phyloP scores from a whole-genome alignment of 2,888 invertebrate species.

The Enoplolaimus lenunculus region DNA sequence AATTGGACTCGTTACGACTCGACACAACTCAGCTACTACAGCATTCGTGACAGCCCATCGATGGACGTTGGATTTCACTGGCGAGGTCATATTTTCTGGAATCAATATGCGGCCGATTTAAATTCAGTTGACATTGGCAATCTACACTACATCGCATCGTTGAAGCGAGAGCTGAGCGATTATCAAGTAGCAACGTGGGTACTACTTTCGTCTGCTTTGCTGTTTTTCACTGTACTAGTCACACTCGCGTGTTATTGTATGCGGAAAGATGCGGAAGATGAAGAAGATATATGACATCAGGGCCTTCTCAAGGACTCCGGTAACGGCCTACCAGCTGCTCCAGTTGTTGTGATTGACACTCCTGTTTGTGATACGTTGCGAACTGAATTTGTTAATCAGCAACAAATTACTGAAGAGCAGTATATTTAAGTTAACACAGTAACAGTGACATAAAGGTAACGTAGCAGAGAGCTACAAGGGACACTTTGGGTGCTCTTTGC shows the following conservation, averaged over 20 bases:
- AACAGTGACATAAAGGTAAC: no score
- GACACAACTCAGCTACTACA: conserved; percentile 33
- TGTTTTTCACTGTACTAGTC: conserved; percentile 40
- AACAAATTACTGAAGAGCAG: no score
- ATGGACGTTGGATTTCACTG: conserved; percentile 35
- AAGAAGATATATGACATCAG: no score
- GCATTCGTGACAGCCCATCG: conserved; percentile 36
- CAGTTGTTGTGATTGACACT: no score
- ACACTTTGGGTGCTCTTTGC: no score
- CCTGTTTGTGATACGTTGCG: no score
- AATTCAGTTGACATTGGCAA: conserved; percentile 39
- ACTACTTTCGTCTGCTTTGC: conserved; percentile 37
- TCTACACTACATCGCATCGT: conserved; percentile 1
- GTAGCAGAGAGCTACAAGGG: no score
- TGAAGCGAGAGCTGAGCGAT: conserved; percentile 30
- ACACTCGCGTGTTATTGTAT: conserved; percentile 40
- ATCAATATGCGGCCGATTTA: conserved; percentile 36
- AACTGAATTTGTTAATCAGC: no score
- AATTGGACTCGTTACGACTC: conserved; percentile 35
- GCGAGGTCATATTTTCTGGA: conserved; percentile 40
- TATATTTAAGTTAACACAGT: no score
- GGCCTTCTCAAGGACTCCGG: no score
- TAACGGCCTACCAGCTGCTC: no score
- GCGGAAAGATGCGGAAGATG: conserved; percentile 37
- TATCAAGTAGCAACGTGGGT: conserved; percentile 41